Evolutionary conservation across 2,113 vertebrate genomes (phyloP).

Genomic region (Grantiella picta): DNA sequence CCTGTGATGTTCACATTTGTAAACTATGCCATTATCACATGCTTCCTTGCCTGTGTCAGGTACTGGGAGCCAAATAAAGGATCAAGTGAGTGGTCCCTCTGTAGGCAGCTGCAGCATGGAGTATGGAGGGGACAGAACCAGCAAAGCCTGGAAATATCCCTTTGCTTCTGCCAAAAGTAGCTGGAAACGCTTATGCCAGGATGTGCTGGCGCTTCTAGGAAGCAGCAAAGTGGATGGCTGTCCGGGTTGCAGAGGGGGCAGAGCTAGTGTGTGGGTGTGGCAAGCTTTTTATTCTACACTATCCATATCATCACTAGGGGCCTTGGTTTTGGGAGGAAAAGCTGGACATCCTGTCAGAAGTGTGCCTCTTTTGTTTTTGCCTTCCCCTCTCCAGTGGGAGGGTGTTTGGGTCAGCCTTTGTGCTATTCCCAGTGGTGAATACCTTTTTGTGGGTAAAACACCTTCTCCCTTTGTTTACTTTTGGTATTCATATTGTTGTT

Average conservation of each 20-base stretch:
- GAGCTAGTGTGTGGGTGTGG: background rate
- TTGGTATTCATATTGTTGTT: background rate
- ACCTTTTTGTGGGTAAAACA: background rate
- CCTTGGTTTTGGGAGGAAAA: background rate
- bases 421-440: background rate
- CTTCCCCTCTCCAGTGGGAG: background rate
- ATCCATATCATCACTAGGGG: background rate
- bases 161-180: background rate
- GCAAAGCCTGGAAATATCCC: background rate
- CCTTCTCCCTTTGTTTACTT: background rate
- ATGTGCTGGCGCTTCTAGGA: background rate
- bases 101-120: background rate
- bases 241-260: background rate
- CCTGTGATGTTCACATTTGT: slow-evolving; percentile 34
- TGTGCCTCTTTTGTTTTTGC: background rate
- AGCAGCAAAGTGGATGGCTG: background rate
- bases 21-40: background rate
- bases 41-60: background rate
- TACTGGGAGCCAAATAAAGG: background rate
- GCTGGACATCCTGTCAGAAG: background rate
- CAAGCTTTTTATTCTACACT: background rate
- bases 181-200: background rate
- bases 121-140: background rate
- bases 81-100: background rate
- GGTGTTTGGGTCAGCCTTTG: background rate